Percentiles rank a stretch among this genome's conserved stretches.
phyloP scores from a whole-genome alignment of 2,113 vertebrate genomes.

The Upupa epops region DNA sequence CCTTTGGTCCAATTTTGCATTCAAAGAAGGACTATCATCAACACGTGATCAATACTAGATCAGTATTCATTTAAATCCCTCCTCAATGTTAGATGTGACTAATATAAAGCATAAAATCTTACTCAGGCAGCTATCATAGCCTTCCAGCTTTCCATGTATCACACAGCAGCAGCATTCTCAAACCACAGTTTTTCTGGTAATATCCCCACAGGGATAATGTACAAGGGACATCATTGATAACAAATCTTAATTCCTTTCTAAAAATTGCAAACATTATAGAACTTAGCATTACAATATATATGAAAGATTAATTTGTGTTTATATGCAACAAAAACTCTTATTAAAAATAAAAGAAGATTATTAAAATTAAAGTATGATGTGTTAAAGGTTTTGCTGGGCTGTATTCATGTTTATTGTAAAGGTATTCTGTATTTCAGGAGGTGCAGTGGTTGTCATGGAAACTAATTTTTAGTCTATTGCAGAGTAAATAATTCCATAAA shows the following conservation, averaged over 20 bases:
- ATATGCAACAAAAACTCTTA: not conserved
- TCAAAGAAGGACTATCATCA: not conserved
- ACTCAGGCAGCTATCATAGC: not conserved
- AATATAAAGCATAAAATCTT: not conserved
- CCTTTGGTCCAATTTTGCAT: not conserved
- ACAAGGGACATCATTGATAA: not conserved
- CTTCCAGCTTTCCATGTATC: not conserved
- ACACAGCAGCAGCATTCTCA: not conserved
- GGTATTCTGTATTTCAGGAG: slow-evolving; percentile 18
- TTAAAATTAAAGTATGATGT: not conserved
- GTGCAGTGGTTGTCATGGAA: slow-evolving; percentile 52
- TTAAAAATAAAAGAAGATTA: not conserved
- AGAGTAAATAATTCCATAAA: slow-evolving; percentile 59
- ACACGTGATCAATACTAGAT: not conserved
- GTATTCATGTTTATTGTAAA: slow-evolving; percentile 16
- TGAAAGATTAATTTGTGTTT: not conserved
- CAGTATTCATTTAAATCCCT: not conserved
- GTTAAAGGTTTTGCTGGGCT: not conserved
- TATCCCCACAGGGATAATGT: not conserved
- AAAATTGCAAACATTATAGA: not conserved
- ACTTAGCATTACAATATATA: not conserved
- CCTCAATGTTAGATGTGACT: not conserved
- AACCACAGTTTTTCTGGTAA: not conserved
- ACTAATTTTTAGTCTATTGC: slow-evolving; percentile 59
- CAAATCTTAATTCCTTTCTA: not conserved